Percentiles rank a stretch among this genome's conserved stretches.
phyloP scores from a whole-genome alignment of 2,113 vertebrate genomes.

The Calyptomena viridis region DNA sequence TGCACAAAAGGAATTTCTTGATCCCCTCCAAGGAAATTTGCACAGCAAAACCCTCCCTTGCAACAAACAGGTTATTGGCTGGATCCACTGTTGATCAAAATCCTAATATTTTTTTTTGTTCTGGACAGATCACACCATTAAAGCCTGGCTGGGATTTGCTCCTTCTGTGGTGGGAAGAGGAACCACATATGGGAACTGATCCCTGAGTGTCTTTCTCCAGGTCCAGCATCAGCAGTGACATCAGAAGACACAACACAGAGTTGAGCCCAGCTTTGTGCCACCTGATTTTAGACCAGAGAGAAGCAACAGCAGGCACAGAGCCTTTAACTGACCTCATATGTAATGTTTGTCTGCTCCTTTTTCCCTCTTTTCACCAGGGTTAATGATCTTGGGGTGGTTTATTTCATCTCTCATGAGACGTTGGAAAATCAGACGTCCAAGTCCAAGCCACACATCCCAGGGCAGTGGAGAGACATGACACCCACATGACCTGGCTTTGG shows the following conservation, averaged over 20 bases:
- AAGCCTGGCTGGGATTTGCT: not conserved
- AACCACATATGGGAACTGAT: rapidly evolving
- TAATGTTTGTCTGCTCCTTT: not conserved
- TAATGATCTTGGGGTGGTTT: not conserved
- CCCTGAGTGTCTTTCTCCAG: too few relatives aligned
- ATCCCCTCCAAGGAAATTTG: not conserved
- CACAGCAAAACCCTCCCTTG: not conserved
- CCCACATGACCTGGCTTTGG: not conserved
- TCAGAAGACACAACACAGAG: rapidly evolving
- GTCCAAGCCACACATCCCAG: not conserved
- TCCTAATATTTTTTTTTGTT: not conserved
- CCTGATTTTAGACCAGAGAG: too few relatives aligned
- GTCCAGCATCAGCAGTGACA: rapidly evolving
- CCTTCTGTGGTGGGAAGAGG: not conserved
- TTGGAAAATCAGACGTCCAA: not conserved
- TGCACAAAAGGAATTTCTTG: not conserved
- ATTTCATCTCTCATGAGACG: not conserved
- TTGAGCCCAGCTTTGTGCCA: not conserved
- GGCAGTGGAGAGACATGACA: not conserved
- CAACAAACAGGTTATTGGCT: not conserved
- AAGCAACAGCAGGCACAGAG: not conserved
- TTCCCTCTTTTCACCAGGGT: not conserved
- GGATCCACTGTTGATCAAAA: not conserved
- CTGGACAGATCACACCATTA: not conserved
- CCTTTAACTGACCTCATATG: not conserved